Evolutionary conservation across 2,797 vertebrate genomes (phyloP).

Genomic region (Melanotaenia trifasciata): DNA sequence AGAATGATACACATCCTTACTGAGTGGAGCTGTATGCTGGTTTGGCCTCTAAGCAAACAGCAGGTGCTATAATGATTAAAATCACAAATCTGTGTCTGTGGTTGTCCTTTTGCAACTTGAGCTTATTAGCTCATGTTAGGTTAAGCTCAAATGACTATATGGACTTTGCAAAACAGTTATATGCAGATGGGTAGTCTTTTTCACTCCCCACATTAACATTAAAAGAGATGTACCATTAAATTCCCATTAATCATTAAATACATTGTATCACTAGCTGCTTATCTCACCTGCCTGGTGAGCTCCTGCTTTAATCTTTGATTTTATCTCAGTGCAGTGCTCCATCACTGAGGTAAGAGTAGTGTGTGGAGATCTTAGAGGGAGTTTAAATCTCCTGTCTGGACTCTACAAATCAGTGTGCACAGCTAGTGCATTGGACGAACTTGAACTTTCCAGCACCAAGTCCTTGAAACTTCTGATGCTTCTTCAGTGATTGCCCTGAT

Average conservation of each 20-base stretch:
- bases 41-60: background rate
- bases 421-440: slow-evolving; percentile 27
- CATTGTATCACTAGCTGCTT: slow-evolving; percentile 24
- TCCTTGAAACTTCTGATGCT: slow-evolving; percentile 54
- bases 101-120: background rate
- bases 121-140: background rate
- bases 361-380: slow-evolving; percentile 11
- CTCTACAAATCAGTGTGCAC: slow-evolving; percentile 10
- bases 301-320: slow-evolving; percentile 55
- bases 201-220: slow-evolving; percentile 19
- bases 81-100: background rate
- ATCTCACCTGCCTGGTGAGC: slow-evolving; percentile 24
- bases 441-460: slow-evolving; percentile 38
- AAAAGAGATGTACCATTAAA: slow-evolving; percentile 23
- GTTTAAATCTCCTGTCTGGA: slow-evolving; percentile 22
- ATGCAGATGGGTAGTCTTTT: slow-evolving; percentile 4
- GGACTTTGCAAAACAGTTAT: slow-evolving; percentile 9
- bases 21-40: background rate
- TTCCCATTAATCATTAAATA: slow-evolving; percentile 26
- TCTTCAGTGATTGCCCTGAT: slow-evolving; percentile 39
- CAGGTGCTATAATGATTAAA: background rate
- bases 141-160: background rate
- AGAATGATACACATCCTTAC: background rate
- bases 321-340: slow-evolving; percentile 31
- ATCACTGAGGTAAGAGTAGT: slow-evolving; percentile 24